These are phyloP conservation scores for Heliconius cydno DNA, from an alignment of 2,888 invertebrate species.

Conservation along the genomic window DNA sequence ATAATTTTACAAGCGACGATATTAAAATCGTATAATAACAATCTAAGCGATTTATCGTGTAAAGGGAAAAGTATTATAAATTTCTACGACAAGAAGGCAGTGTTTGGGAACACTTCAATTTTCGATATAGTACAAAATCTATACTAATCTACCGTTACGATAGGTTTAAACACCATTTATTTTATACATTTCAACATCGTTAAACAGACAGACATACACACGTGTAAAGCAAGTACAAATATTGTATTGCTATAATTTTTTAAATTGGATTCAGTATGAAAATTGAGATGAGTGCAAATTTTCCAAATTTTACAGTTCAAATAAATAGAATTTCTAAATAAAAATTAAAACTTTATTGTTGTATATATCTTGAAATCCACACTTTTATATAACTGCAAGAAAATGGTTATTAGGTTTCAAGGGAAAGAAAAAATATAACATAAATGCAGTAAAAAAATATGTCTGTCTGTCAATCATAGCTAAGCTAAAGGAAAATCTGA, in stretches of 20 bases:
- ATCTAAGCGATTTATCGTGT: constrained; percentile 30
- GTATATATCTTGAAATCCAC: not conserved
- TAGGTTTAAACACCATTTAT: constrained; percentile 30
- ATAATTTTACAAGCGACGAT: not conserved
- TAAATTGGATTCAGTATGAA: too few species aligned
- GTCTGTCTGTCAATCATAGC: not conserved
- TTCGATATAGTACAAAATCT: constrained; percentile 49
- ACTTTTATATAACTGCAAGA: too few species aligned
- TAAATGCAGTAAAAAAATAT: too few species aligned
- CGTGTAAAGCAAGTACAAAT: not conserved
- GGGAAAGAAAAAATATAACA: not conserved
- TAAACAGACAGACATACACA: constrained; percentile 8
- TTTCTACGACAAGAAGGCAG: constrained; percentile 56
- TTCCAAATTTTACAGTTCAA: not conserved
- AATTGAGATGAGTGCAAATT: too few species aligned
- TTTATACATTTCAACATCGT: constrained; percentile 10
- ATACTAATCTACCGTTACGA: constrained; percentile 40
- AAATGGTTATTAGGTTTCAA: not conserved
- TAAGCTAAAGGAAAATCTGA: not conserved
- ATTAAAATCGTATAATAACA: constrained; percentile 6
- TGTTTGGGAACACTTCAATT: constrained; percentile 56
- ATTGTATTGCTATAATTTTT: too few species aligned
- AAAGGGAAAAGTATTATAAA: constrained; percentile 46
- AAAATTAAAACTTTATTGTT: not conserved
- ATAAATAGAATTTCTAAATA: not conserved